These are phyloP conservation scores for Andricus curvator DNA, from an alignment of 2,888 invertebrate species.

Conservation along the genomic window DNA sequence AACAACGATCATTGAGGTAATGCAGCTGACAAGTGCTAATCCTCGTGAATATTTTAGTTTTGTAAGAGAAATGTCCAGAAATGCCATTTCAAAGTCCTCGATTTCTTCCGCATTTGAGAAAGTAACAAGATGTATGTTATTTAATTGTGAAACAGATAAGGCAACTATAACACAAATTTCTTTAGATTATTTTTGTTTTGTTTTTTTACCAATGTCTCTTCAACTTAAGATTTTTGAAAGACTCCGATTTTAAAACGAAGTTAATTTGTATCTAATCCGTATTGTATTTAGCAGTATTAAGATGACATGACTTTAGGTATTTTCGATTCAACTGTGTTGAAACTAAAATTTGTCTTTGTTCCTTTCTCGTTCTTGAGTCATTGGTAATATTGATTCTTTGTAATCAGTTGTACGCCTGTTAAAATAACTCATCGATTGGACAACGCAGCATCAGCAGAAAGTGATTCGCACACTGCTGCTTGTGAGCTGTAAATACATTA, in stretches of 20 bases:
- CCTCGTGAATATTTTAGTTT: slow-evolving; percentile 18
- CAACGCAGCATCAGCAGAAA: slow-evolving; percentile 33
- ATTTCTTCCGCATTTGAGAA: not conserved
- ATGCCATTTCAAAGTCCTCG: not conserved
- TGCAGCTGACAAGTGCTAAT: slow-evolving; percentile 37
- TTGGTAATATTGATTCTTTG: slow-evolving; percentile 31
- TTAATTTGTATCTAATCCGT: not conserved
- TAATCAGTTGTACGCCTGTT: slow-evolving; percentile 26
- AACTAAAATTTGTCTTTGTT: slow-evolving; percentile 16
- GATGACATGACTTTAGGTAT: slow-evolving; percentile 14
- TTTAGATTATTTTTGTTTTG: not conserved
- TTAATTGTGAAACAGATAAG: not conserved
- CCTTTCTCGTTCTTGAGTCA: slow-evolving; percentile 22
- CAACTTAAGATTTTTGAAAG: not conserved
- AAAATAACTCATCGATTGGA: slow-evolving; percentile 35
- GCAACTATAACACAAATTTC: slow-evolving; percentile 13
- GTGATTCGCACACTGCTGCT: slow-evolving; percentile 39
- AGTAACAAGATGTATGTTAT: not conserved
- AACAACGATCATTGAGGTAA: slow-evolving; percentile 24
- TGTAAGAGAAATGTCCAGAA: slow-evolving; percentile 13
- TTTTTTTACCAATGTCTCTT: slow-evolving; percentile 8
- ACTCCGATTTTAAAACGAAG: not conserved
- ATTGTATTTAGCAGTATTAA: slow-evolving; percentile 35
- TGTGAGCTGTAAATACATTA: slow-evolving; percentile 57
- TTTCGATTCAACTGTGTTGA: not conserved